phyloP scores from a whole-genome alignment of 2,888 invertebrate genomes.

The Bembecia ichneumoniformis region DNA sequence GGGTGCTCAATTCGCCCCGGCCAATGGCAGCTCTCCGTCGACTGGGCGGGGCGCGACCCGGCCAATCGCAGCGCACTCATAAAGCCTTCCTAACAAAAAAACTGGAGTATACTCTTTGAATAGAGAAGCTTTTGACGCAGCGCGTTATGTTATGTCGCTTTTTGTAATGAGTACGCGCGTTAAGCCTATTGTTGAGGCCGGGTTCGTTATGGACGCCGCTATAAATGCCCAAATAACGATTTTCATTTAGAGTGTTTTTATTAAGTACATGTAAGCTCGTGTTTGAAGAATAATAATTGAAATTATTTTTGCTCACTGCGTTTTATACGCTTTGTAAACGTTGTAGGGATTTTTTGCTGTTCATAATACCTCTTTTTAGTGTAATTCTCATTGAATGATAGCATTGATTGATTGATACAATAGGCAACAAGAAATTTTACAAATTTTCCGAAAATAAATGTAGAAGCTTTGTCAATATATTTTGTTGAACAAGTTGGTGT shows the following conservation, averaged over 20 bases:
- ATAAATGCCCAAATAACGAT: constrained; percentile 66
- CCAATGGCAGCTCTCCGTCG: constrained; percentile 44
- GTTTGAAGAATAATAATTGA: constrained; percentile 10
- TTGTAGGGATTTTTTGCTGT: no score
- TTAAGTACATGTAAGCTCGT: constrained; percentile 61
- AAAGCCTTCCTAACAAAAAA: constrained; percentile 62
- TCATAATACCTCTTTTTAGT: no score
- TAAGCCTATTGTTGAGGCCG: constrained; percentile 70
- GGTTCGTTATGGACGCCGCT: constrained; percentile 69
- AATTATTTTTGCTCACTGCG: constrained; percentile 5
- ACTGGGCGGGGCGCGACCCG: constrained; percentile 50
- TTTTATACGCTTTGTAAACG: no score
- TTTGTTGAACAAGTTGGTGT: no score
- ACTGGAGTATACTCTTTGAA: constrained; percentile 70
- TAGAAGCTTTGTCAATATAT: no score
- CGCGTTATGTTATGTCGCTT: constrained; percentile 71
- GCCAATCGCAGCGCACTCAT: constrained; percentile 40
- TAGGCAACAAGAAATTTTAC: no score
- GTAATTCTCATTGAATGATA: no score
- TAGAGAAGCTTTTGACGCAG: constrained; percentile 68
- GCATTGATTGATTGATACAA: no score
- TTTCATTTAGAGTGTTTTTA: constrained; percentile 70
- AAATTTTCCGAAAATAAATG: no score
- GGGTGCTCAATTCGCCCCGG: constrained; percentile 58
- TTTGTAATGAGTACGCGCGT: constrained; percentile 71